These are phyloP conservation scores for Zonotrichia albicollis DNA, from an alignment of 2,797 vertebrate species.

Conservation along the genomic window DNA sequence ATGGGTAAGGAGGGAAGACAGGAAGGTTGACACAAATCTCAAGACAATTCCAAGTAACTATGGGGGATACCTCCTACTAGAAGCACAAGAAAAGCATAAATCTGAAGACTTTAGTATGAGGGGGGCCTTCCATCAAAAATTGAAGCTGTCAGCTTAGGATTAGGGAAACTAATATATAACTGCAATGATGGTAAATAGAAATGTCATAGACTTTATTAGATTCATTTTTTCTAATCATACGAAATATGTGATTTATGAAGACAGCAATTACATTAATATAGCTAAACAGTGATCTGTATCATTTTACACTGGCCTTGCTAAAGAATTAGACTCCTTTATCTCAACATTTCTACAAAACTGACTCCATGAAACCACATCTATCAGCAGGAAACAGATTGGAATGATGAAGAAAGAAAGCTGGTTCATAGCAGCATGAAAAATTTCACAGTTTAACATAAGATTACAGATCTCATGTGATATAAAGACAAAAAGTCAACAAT, in stretches of 20 bases:
- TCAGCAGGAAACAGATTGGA: background rate
- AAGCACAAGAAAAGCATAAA: background rate
- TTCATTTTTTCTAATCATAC: background rate
- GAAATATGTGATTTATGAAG: background rate
- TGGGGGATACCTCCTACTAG: background rate
- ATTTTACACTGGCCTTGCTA: background rate
- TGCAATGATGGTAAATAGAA: background rate
- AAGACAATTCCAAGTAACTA: background rate
- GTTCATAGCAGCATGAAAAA: background rate
- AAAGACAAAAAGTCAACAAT: background rate
- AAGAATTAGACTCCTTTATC: background rate
- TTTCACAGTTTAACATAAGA: background rate
- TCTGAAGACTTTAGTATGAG: background rate
- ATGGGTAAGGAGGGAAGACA: background rate
- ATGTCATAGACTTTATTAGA: background rate
- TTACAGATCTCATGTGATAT: background rate
- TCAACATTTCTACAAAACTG: background rate
- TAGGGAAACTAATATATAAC: background rate
- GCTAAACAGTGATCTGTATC: background rate
- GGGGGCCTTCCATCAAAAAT: background rate
- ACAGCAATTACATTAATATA: background rate
- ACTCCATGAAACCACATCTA: background rate
- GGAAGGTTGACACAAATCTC: background rate
- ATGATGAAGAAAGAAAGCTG: background rate
- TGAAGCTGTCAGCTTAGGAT: background rate